Percentiles rank a stretch among this genome's conserved stretches.
Conservation (phyloP, 2,113 vertebrate species). For the Bungarus multicinctus region DNA sequence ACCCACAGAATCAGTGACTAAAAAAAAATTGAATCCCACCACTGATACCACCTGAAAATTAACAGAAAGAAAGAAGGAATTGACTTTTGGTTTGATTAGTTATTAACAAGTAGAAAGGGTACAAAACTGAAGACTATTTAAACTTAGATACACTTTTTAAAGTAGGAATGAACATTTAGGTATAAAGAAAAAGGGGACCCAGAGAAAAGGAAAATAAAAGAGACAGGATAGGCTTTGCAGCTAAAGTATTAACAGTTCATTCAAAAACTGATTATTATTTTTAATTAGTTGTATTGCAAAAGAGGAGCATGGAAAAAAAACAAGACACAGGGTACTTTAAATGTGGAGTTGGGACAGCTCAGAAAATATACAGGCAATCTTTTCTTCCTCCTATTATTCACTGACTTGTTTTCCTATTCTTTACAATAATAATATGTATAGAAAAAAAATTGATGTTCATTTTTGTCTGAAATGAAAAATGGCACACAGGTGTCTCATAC, state of each 20-base stretch:
- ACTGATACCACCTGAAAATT: not conserved
- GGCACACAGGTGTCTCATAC: not conserved
- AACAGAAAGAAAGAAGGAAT: not conserved
- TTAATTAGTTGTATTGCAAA: not conserved
- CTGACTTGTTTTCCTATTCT: not conserved
- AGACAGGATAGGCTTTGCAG: not conserved
- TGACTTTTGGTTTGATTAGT: not conserved
- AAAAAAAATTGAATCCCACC: too few species aligned
- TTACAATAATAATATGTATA: not conserved
- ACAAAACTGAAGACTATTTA: rapidly evolving
- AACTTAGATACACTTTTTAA: not conserved
- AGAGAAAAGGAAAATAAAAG: rapidly evolving
- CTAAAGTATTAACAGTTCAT: not conserved
- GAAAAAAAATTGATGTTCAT: not conserved
- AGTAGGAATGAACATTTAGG: not conserved
- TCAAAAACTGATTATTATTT: not conserved
- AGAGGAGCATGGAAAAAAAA: not conserved
- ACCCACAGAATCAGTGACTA: too few species aligned
- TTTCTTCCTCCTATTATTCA: not conserved
- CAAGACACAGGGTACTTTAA: not conserved
- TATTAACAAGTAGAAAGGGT: not conserved
- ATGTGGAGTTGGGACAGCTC: not conserved
- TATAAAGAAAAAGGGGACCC: not conserved
- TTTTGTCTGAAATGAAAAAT: not conserved
- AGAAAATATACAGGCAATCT: not conserved